Percentiles rank a stretch among this genome's conserved stretches.
Conservation (phyloP, 2,888 invertebrate species). For the Cyclophora punctaria region DNA sequence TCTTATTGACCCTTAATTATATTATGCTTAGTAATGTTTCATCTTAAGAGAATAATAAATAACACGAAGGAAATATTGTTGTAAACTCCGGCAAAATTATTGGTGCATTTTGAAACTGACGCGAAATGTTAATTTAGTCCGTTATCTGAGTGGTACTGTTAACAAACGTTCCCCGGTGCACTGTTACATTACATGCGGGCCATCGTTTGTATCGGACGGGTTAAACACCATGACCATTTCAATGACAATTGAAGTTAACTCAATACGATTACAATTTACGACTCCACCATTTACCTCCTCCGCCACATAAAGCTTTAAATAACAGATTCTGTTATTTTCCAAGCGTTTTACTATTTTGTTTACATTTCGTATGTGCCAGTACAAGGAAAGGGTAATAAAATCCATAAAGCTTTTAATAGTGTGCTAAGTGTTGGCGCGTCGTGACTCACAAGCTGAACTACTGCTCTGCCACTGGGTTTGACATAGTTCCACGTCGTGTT, state of each 20-base stretch:
- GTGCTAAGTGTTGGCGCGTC: slow-evolving; percentile 13
- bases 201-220: slow-evolving; percentile 19
- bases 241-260: too few relatives aligned
- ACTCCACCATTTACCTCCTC: too few relatives aligned
- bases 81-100: too few relatives aligned
- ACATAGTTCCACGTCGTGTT: slow-evolving; percentile 32
- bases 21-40: too few relatives aligned
- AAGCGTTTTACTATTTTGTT: neutral
- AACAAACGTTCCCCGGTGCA: slow-evolving; percentile 23
- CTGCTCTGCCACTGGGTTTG: slow-evolving; percentile 26
- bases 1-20: too few relatives aligned
- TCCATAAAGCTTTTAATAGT: slow-evolving; percentile 16
- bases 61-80: too few relatives aligned
- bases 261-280: too few relatives aligned
- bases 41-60: too few relatives aligned
- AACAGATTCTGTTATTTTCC: too few relatives aligned
- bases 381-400: slow-evolving; percentile 16
- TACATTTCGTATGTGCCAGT: slow-evolving; percentile 14
- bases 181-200: slow-evolving; percentile 18
- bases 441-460: slow-evolving; percentile 16
- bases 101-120: slow-evolving; percentile 14
- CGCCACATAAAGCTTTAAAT: too few relatives aligned
- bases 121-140: slow-evolving; percentile 31
- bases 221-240: slow-evolving; percentile 13
- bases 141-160: slow-evolving; percentile 29